Evolutionary conservation across 2,888 invertebrate species (phyloP), one percentile per base, ranked within the genome.

Genomic region (Drosophila meridiana): DNA sequence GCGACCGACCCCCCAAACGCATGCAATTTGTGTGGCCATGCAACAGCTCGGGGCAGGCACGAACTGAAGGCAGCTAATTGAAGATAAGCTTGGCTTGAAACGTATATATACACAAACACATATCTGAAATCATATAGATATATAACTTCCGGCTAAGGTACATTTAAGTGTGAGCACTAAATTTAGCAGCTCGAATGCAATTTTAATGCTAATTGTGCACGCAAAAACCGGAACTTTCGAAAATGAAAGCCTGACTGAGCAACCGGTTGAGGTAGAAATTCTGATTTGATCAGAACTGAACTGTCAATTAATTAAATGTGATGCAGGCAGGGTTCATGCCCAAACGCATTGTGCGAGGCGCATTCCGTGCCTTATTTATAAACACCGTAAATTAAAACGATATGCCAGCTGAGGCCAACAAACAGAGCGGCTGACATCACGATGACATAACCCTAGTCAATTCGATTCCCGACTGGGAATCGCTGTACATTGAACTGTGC

Each of bases 141-240:
- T 42, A 63, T 67, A 63, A 74, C 89, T 89, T 89, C 84, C 84
- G 83, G 87, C 59, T 63, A 48, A 65, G 32, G 72, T 68, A 69
- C 72, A 76, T 72, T 73, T 65, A 71, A 66, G 58, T 66, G 32
- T 57, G 48, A 43, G 42, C 40, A 59, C 78, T 66, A 72, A 76
- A 80, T 73, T 73, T 73, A 73, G 80, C 76, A 38, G 47, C 14
- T 62, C 14, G 9, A n/a, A n/a, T 61, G 32, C 53, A 73, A 78
- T 76, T 83, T 83, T 62, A 75, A 78, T 83, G 82, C 74, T 86
- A 81, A 88, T 88, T 81, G 70, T 55, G 67, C 58, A 32, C 57
- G 28, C 38, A 2, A 4, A 50, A 81, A 69, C 82, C 79, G 86
- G 86, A 85, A 87, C 71, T 52, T 52, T 59, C 65, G 62, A 80